Percentiles rank a stretch among this genome's conserved stretches.
phyloP scores from a whole-genome alignment of 2,113 vertebrate species.

The Apistogramma diplotaenia region DNA sequence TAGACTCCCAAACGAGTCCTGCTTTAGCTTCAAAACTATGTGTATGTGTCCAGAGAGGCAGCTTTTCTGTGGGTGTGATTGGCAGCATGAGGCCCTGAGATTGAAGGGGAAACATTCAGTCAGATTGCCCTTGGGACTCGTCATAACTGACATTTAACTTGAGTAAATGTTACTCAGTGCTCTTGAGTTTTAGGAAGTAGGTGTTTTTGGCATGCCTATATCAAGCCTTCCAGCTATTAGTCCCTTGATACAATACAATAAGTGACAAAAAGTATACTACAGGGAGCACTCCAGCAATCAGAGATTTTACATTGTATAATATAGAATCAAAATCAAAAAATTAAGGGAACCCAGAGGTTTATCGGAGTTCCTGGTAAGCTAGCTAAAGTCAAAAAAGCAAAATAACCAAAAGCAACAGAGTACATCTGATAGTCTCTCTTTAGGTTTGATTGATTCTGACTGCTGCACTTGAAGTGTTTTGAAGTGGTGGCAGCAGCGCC shows the following conservation, averaged over 20 bases:
- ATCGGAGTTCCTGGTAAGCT: background rate
- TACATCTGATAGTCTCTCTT: background rate
- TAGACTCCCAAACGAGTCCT: background rate
- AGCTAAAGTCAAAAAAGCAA: background rate
- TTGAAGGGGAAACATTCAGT: background rate
- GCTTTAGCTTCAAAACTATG: slow-evolving; percentile 1
- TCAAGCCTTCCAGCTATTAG: slow-evolving; percentile 1
- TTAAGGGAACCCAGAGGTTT: accelerated
- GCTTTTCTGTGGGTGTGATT: slow-evolving; percentile 39
- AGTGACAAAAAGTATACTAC: slow-evolving; percentile 6
- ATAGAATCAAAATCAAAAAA: background rate
- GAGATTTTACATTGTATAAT: background rate
- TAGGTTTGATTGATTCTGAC: background rate
- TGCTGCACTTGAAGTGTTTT: slow-evolving; percentile 1
- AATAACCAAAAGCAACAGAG: background rate
- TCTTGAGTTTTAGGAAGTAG: background rate
- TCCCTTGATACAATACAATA: background rate
- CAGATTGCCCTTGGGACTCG: slow-evolving; percentile 11
- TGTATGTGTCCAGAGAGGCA: slow-evolving; percentile 21
- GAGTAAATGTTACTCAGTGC: slow-evolving; percentile 37
- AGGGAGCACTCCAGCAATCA: background rate
- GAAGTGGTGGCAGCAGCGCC: background rate
- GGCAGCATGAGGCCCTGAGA: slow-evolving; percentile 14
- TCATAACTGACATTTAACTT: slow-evolving; percentile 37
- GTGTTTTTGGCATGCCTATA: slow-evolving; percentile 3